Percentiles rank a stretch among this genome's conserved stretches.
These are phyloP conservation scores for Craniophora ligustri DNA, from an alignment of 2,888 invertebrate species.

Conservation along the genomic window DNA sequence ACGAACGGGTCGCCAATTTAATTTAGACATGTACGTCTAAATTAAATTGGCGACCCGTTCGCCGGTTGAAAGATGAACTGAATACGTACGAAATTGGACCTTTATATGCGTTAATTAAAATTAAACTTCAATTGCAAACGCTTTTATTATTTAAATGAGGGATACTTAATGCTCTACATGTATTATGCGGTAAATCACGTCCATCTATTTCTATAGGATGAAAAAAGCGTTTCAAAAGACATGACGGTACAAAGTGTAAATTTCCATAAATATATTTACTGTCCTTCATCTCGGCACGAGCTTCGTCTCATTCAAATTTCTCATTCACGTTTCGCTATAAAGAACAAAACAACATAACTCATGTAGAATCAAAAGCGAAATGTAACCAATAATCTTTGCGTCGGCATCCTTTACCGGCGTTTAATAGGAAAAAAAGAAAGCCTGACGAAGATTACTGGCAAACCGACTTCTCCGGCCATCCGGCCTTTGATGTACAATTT, in stretches of 20 bases:
- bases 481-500: constrained; percentile 6
- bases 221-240: too few relatives aligned
- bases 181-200: not conserved
- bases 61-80: constrained; percentile 16
- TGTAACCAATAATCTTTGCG: too few relatives aligned
- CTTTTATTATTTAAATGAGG: not conserved
- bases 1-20: too few relatives aligned
- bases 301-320: too few relatives aligned
- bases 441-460: not conserved
- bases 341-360: too few relatives aligned
- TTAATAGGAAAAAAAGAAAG: not conserved
- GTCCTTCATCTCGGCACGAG: too few relatives aligned
- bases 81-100: constrained; percentile 37
- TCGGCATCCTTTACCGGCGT: too few relatives aligned
- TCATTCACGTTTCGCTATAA: too few relatives aligned
- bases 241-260: too few relatives aligned
- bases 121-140: not conserved
- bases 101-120: constrained; percentile 1
- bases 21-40: not conserved
- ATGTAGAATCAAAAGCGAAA: too few relatives aligned
- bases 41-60: constrained; percentile 19
- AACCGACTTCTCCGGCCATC: constrained; percentile 2
- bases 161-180: not conserved
- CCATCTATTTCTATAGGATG: too few relatives aligned
- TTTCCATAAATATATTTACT: too few relatives aligned